These are phyloP conservation scores for Berghia stephanieae DNA, from an alignment of 1,140 invertebrate species.

Conservation along the genomic window DNA sequence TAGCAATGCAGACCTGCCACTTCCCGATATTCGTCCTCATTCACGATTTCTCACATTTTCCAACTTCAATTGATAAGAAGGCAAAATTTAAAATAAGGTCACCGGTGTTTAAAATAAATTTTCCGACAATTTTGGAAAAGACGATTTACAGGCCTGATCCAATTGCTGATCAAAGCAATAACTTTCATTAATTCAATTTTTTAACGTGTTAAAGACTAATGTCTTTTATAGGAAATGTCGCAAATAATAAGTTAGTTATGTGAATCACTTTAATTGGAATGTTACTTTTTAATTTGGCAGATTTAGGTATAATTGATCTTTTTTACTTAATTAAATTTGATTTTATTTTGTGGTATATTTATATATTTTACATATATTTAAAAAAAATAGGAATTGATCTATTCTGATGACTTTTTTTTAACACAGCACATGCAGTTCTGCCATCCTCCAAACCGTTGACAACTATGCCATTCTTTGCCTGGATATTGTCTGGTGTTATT, in stretches of 20 bases:
- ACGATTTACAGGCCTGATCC: too few relatives aligned
- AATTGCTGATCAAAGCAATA: too few relatives aligned
- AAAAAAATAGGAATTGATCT: constrained; percentile 29
- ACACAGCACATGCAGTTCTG: constrained; percentile 74
- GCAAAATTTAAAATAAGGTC: too few relatives aligned
- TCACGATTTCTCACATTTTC: too few relatives aligned
- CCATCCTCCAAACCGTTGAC: constrained; percentile 77
- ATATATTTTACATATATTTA: background rate
- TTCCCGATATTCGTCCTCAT: too few relatives aligned
- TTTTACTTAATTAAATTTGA: background rate
- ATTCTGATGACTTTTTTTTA: constrained; percentile 9
- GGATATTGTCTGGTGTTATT: constrained; percentile 87
- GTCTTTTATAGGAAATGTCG: too few relatives aligned
- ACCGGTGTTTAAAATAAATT: too few relatives aligned
- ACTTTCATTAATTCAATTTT: too few relatives aligned
- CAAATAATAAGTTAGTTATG: background rate
- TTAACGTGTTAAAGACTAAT: too few relatives aligned
- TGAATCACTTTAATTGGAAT: background rate
- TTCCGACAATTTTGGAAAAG: too few relatives aligned
- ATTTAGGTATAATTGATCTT: background rate
- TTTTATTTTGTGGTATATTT: background rate
- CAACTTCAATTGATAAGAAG: too few relatives aligned
- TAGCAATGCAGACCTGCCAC: too few relatives aligned
- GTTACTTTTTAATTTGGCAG: background rate
- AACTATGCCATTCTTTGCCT: constrained; percentile 83